Percentiles rank a stretch among this genome's conserved stretches.
Conservation (phyloP, 2,797 vertebrate species). For the Sebastiscus tertius region DNA sequence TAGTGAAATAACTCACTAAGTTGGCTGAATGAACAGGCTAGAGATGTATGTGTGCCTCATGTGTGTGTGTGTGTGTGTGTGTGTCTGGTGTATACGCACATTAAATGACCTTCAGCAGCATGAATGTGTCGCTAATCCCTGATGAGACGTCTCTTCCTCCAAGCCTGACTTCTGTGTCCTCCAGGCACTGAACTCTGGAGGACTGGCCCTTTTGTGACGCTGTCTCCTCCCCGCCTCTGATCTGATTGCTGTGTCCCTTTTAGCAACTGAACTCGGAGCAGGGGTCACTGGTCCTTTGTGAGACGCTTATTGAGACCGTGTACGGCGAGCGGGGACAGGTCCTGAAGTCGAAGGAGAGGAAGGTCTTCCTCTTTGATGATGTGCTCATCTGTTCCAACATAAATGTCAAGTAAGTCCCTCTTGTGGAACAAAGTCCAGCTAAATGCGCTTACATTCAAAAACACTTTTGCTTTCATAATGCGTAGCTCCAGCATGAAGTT, state of each 20-base stretch:
- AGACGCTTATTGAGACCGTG: slow-evolving; percentile 94
- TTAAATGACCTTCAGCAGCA: slow-evolving; percentile 57
- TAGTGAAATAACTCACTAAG: neutral
- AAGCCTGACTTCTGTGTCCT: slow-evolving; percentile 51
- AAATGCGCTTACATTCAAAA: slow-evolving; percentile 22
- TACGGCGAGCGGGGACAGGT: slow-evolving; percentile 94
- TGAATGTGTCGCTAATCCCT: slow-evolving; percentile 60
- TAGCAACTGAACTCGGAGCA: slow-evolving; percentile 92
- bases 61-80: neutral
- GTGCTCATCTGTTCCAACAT: slow-evolving; percentile 94
- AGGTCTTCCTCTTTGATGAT: slow-evolving; percentile 94
- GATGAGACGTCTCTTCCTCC: slow-evolving; percentile 57
- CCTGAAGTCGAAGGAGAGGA: slow-evolving; percentile 96
- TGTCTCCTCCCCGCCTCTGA: slow-evolving; percentile 52
- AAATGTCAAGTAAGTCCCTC: slow-evolving; percentile 92
- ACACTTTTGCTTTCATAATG: slow-evolving; percentile 33
- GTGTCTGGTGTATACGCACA: neutral
- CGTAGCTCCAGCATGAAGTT: slow-evolving; percentile 12
- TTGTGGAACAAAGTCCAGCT: slow-evolving; percentile 13
- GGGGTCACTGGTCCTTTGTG: slow-evolving; percentile 92
- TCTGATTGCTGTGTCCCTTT: slow-evolving; percentile 70
- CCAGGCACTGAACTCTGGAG: slow-evolving; percentile 54
- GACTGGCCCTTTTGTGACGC: slow-evolving; percentile 57
- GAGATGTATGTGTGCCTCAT: neutral
- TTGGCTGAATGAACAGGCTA: neutral